Base-by-base conservation (phyloP, 2,888 invertebrate species). In the Spodoptera picta region DNA sequence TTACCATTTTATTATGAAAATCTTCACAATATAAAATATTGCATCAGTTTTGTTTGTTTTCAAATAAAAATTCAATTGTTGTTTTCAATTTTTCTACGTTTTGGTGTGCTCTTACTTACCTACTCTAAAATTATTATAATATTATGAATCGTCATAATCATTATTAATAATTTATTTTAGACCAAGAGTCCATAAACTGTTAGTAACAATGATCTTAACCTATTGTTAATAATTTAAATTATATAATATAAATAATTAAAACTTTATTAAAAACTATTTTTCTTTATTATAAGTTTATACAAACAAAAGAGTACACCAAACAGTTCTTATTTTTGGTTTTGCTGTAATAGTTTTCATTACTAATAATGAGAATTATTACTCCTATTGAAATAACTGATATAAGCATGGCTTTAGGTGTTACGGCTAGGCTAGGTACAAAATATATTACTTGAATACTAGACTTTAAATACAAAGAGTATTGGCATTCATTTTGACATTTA, bases 371-470 rank as follows among this genome's bases (percentile, higher is more conserved):
- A 44, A 31, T 24, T 72, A 53, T 65, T 59, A 12, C 12, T 10
- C 23, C 27, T 53, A 45, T 23, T 49, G 58, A 66, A 48, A 65
- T 69, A 69, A 60, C 67, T 69, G 86, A 52, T 56, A 46, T 42
- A 19, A 53, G 69, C 87, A 88, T 88, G 87, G 88, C 87, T 88
- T 87, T 83, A 78, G 77, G 70, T 83, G 79, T 82, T 68, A 63
- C 60, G 9, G 31, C 54, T 31, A 70, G 24, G 52, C 23, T 56
- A 23, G 48, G 60, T 43, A 46, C 42, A 46, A 53, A 9, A 27
- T 5, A 44, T 14, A 23, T 41, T 27, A 56, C 12, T n/a, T 9
- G 27, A 10, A 36, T 14, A 41, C 41, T 31, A 61, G 44, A 23
- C 27, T 56, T 3, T 42, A 53, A 67, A 74, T 71, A 65, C 65